phyloP scores from a whole-genome alignment of 2,888 invertebrate species.

The Junonia oenone region DNA sequence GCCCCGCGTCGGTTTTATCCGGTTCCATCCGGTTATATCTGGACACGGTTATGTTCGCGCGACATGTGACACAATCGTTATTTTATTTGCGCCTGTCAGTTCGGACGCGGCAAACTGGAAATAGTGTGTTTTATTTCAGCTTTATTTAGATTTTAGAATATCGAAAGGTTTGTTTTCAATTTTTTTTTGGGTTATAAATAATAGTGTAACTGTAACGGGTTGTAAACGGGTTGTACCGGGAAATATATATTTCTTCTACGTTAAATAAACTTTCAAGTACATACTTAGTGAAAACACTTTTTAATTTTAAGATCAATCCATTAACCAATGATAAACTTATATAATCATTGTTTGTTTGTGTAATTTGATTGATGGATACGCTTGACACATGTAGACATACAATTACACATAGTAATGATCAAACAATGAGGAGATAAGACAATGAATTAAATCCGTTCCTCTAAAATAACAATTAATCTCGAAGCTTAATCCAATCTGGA shows the following conservation, averaged over 20 bases:
- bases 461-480: slow-evolving; percentile 12
- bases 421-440: slow-evolving; percentile 1
- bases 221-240: too few relatives aligned
- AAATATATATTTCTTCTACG: too few relatives aligned
- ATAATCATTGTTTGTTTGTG: too few relatives aligned
- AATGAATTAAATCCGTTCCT: slow-evolving; percentile 4
- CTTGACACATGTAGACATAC: too few relatives aligned
- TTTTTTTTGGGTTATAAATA: too few relatives aligned
- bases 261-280: too few relatives aligned
- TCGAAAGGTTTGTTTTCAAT: too few relatives aligned
- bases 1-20: slow-evolving; percentile 17
- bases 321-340: too few relatives aligned
- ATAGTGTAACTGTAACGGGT: too few relatives aligned
- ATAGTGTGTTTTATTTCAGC: slow-evolving; percentile 8
- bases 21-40: slow-evolving; percentile 15
- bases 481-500: slow-evolving; percentile 2
- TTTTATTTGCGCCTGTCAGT: slow-evolving; percentile 25
- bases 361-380: too few relatives aligned
- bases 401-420: not conserved
- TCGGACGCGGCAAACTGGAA: slow-evolving; percentile 19
- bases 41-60: slow-evolving; percentile 22
- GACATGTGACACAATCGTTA: slow-evolving; percentile 26
- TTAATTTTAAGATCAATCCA: too few relatives aligned
- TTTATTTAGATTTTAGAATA: slow-evolving; percentile 2
- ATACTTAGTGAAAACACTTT: too few relatives aligned